Evolutionary conservation across 2,113 vertebrate species (phyloP).

Genomic region (Ailuropoda melanoleuca): DNA sequence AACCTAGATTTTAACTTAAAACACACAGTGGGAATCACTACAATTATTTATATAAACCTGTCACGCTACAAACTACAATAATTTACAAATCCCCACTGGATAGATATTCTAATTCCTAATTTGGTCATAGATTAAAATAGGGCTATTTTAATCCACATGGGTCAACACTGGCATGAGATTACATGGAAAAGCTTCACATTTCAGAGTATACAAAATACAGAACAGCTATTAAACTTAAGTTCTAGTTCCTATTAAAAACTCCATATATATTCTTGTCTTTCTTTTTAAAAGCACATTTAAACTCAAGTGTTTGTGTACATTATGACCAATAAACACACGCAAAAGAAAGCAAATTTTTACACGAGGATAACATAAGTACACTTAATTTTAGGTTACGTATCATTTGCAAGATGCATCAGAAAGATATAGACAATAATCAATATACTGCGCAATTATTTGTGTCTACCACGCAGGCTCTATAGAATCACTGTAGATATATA

Average conservation of each 20-base stretch:
- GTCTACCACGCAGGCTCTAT: not conserved
- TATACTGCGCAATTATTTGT: slow-evolving; percentile 20
- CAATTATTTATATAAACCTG: slow-evolving; percentile 86
- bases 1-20: slow-evolving; percentile 80
- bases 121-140: slow-evolving; percentile 90
- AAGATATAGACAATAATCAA: not conserved
- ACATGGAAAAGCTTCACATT: slow-evolving; percentile 84
- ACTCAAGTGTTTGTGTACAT: not conserved
- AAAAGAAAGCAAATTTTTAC: slow-evolving; percentile 22
- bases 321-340: not conserved
- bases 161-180: slow-evolving; percentile 89
- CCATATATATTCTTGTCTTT: slow-evolving; percentile 47
- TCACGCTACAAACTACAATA: slow-evolving; percentile 85
- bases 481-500: not conserved
- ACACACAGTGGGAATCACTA: slow-evolving; percentile 79
- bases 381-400: slow-evolving; percentile 29
- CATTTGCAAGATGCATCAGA: slow-evolving; percentile 24
- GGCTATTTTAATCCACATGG: slow-evolving; percentile 89
- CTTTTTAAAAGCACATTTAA: slow-evolving; percentile 60
- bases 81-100: slow-evolving; percentile 86
- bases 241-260: slow-evolving; percentile 64
- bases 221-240: slow-evolving; percentile 70
- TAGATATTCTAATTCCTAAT: slow-evolving; percentile 90
- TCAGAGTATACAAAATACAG: slow-evolving; percentile 77
- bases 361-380: not conserved